These are phyloP conservation scores for Potorous gilbertii DNA, from an alignment of 2,797 vertebrate species.

Conservation along the genomic window DNA sequence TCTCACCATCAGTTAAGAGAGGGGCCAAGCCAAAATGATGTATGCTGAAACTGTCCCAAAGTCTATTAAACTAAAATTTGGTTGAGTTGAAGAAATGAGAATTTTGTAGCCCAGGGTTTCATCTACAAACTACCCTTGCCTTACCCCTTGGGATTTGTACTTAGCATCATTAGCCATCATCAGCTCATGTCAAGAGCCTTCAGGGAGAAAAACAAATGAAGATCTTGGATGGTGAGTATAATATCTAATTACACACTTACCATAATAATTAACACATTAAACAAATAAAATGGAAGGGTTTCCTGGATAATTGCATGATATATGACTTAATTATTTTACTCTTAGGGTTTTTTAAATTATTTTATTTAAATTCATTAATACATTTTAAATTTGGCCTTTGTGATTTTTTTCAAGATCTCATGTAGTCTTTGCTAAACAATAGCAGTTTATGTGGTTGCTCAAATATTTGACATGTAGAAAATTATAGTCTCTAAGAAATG, in stretches of 20 bases:
- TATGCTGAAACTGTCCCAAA: not conserved
- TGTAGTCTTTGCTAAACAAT: not conserved
- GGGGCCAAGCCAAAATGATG: not conserved
- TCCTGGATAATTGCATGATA: not conserved
- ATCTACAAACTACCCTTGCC: not conserved
- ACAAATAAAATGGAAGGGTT: not conserved
- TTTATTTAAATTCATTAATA: not conserved
- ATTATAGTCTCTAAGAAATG: not conserved
- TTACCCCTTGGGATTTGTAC: not conserved
- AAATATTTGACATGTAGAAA: not conserved
- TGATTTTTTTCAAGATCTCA: not conserved
- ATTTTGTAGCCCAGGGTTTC: not conserved
- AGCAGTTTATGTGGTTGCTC: not conserved
- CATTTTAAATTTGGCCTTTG: not conserved
- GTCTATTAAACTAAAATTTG: conserved; percentile 15
- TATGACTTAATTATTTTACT: not conserved
- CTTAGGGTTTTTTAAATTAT: not conserved
- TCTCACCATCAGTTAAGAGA: not conserved
- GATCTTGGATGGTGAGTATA: not conserved
- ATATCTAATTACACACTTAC: not conserved
- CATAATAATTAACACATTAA: not conserved
- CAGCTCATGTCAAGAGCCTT: not conserved
- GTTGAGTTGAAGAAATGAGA: not conserved
- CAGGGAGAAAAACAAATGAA: not conserved
- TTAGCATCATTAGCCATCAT: conserved; percentile 1